A percentile compares a stretch with the other conserved stretches of the same genome.
phyloP scores from a whole-genome alignment of 2,797 vertebrate genomes.

The Melanotaenia trifasciata region DNA sequence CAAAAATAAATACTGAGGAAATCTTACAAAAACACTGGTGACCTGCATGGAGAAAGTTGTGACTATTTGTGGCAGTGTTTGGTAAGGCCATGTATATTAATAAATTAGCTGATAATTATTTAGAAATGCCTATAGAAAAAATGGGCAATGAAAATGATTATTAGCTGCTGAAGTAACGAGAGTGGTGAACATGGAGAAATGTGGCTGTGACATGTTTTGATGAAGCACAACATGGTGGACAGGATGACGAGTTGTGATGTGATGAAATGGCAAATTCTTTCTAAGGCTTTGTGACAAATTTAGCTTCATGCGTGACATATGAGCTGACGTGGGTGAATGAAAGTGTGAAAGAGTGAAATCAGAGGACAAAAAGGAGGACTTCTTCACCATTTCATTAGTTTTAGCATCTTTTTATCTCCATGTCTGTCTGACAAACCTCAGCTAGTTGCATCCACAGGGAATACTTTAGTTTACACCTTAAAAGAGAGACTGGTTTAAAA shows the following conservation, averaged over 20 bases:
- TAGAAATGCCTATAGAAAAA: neutral
- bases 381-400: slow-evolving; percentile 13
- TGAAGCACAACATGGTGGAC: neutral
- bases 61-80: neutral
- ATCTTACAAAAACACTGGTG: neutral
- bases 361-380: neutral
- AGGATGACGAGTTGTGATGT: too few species aligned
- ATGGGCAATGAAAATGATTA: neutral
- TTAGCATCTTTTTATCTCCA: neutral
- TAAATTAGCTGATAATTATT: neutral
- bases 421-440: slow-evolving; percentile 22
- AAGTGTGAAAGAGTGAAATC: too few species aligned
- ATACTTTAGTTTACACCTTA: slow-evolving; percentile 35
- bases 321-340: slow-evolving; percentile 4
- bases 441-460: slow-evolving; percentile 36
- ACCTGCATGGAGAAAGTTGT: neutral
- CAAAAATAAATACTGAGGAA: neutral
- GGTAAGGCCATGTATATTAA: neutral
- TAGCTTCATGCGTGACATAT: neutral
- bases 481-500: slow-evolving; percentile 30
- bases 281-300: neutral
- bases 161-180: neutral
- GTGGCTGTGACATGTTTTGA: neutral
- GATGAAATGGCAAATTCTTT: neutral
- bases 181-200: neutral